These are phyloP conservation scores for Drosophila persimilis DNA, from an alignment of 1,140 invertebrate genomes.

Conservation along the genomic window DNA sequence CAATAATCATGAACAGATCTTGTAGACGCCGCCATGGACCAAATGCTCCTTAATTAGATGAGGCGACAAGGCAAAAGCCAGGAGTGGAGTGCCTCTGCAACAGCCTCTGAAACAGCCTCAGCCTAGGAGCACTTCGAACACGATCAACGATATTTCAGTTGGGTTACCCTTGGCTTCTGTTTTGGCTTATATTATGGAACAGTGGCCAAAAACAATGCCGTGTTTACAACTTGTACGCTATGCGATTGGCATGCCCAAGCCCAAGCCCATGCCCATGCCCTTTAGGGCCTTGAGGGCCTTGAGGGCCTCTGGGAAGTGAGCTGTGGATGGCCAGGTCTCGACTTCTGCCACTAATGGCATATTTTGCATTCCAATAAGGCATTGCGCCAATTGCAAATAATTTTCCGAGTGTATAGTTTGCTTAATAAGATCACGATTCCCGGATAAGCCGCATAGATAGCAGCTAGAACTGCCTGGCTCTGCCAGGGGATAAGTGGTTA, in stretches of 20 bases:
- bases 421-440: conserved; percentile 76
- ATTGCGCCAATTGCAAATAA: conserved; percentile 79
- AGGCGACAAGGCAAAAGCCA: conserved; percentile 60
- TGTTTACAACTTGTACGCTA: conserved; percentile 78
- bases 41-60: conserved; percentile 81
- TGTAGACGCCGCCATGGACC: conserved; percentile 61
- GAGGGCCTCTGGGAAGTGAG: conserved; percentile 39
- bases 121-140: conserved; percentile 28
- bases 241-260: conserved; percentile 49
- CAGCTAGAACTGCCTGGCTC: conserved; percentile 41
- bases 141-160: conserved; percentile 40
- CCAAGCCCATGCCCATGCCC: conserved; percentile 30
- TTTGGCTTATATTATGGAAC: conserved; percentile 55
- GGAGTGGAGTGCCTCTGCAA: conserved; percentile 2
- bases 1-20: conserved; percentile 77
- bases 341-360: conserved; percentile 74
- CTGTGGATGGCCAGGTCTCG: conserved; percentile 31
- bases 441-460: conserved; percentile 59
- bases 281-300: conserved; percentile 33
- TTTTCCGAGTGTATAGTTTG: conserved; percentile 62
- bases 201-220: conserved; percentile 70
- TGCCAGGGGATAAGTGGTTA: conserved; percentile 16
- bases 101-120: background rate
- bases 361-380: conserved; percentile 76
- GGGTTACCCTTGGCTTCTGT: conserved; percentile 7